Percentiles rank a stretch among this genome's conserved stretches.
These are phyloP conservation scores for Burhinus bistriatus DNA, from an alignment of 2,113 vertebrate species.

Conservation along the genomic window DNA sequence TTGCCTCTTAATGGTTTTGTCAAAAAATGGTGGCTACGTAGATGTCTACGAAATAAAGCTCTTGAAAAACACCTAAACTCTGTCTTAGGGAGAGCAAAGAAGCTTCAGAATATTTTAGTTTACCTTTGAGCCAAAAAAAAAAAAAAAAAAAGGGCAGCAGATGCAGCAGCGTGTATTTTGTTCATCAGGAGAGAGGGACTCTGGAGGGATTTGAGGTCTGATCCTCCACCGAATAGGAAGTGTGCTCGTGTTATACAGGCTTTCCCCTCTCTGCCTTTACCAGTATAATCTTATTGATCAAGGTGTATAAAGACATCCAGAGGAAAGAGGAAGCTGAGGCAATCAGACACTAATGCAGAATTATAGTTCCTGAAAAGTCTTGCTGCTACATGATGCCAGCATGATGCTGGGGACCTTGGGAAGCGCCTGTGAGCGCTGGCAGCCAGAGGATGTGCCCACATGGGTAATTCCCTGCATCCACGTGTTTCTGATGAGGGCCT, in stretches of 20 bases:
- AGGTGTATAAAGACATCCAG: neutral
- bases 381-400: fast-evolving
- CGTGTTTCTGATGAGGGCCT: too few relatives aligned
- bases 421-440: fast-evolving
- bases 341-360: neutral
- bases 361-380: neutral
- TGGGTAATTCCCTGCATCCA: fast-evolving
- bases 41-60: neutral
- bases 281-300: neutral
- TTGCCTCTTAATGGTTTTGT: neutral
- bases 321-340: neutral
- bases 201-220: neutral
- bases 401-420: neutral
- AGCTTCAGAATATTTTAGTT: neutral
- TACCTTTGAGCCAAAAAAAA: neutral
- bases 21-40: neutral
- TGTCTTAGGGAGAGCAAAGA: neutral
- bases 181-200: neutral
- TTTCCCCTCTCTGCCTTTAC: neutral
- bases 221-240: neutral
- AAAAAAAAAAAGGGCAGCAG: neutral
- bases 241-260: fast-evolving
- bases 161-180: neutral
- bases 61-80: neutral
- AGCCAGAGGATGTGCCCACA: fast-evolving